Conservation (phyloP, 2,888 invertebrate species). For the Notocelia uddmanniana region DNA sequence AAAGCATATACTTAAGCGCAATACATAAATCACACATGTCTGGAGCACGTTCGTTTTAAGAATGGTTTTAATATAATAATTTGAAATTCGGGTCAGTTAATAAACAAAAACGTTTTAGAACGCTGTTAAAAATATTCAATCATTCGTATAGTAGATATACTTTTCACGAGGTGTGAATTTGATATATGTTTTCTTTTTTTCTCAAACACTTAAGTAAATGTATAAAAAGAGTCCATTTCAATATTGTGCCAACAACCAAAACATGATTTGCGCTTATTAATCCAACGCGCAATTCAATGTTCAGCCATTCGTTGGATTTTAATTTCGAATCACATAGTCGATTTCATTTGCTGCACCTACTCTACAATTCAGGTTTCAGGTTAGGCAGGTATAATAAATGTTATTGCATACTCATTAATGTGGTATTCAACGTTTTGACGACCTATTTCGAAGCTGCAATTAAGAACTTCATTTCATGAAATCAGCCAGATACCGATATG, state of each 20-base stretch:
- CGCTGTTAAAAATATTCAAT: too few relatives aligned
- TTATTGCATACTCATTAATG: background rate
- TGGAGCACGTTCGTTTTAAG: too few relatives aligned
- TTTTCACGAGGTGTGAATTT: too few relatives aligned
- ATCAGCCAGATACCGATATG: background rate
- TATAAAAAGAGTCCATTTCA: background rate
- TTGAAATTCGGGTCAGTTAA: too few relatives aligned
- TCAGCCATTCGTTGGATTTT: constrained; percentile 14
- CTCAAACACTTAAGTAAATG: background rate
- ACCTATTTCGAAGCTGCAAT: background rate
- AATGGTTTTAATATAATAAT: too few relatives aligned
- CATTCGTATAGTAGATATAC: background rate
- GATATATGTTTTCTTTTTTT: background rate
- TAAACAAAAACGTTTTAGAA: too few relatives aligned
- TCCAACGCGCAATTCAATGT: constrained; percentile 2
- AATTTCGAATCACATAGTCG: background rate
- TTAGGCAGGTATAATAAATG: background rate
- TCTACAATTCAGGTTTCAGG: background rate
- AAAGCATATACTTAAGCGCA: too few relatives aligned
- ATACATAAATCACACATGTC: too few relatives aligned
- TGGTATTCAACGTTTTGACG: background rate
- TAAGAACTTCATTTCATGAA: background rate
- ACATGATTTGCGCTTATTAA: background rate
- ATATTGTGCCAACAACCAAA: constrained; percentile 6
- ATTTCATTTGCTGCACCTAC: background rate